Conservation (phyloP, 2,888 invertebrate genomes). For the Monochamus alternatus region DNA sequence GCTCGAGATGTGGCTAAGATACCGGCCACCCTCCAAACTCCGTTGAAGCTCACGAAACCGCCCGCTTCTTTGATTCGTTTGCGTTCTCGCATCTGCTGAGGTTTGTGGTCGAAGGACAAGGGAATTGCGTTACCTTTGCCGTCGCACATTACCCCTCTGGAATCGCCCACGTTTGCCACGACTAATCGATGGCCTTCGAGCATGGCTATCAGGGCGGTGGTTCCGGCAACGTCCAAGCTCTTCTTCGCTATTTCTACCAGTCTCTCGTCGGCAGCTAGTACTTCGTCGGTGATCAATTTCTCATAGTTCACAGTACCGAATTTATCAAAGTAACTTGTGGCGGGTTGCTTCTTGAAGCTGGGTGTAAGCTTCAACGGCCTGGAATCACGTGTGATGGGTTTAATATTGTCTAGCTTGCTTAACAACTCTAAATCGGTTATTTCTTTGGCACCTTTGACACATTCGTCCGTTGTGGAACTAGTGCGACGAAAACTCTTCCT, state of each 20-base stretch:
- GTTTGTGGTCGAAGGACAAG: slow-evolving; percentile 96
- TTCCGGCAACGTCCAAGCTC: slow-evolving; percentile 85
- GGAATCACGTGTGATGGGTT: slow-evolving; percentile 76
- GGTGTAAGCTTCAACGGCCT: slow-evolving; percentile 71
- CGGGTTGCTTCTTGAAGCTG: slow-evolving; percentile 71
- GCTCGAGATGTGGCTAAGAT: slow-evolving; percentile 95
- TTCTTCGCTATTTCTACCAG: slow-evolving; percentile 89
- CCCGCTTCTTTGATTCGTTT: slow-evolving; percentile 96
- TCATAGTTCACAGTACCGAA: slow-evolving; percentile 86
- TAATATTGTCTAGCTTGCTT: slow-evolving; percentile 75
- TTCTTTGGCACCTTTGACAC: slow-evolving; percentile 70
- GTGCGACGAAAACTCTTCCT: slow-evolving; percentile 81
- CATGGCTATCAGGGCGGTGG: slow-evolving; percentile 92
- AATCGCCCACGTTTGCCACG: slow-evolving; percentile 98
- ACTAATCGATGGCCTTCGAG: slow-evolving; percentile 87
- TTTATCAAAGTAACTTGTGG: slow-evolving; percentile 79
- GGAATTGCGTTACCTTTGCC: slow-evolving; percentile 91
- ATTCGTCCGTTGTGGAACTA: slow-evolving; percentile 73
- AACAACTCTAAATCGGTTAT: slow-evolving; percentile 81
- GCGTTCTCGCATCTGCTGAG: slow-evolving; percentile 94
- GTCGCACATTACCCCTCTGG: slow-evolving; percentile 96
- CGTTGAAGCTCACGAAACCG: slow-evolving; percentile 95
- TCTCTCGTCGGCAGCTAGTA: slow-evolving; percentile 86
- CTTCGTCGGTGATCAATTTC: slow-evolving; percentile 88
- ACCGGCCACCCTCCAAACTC: slow-evolving; percentile 97